A percentile compares a stretch with the other conserved stretches of the same genome.
phyloP scores from a whole-genome alignment of 1,140 invertebrate genomes.

The Heliconius eleuchia region DNA sequence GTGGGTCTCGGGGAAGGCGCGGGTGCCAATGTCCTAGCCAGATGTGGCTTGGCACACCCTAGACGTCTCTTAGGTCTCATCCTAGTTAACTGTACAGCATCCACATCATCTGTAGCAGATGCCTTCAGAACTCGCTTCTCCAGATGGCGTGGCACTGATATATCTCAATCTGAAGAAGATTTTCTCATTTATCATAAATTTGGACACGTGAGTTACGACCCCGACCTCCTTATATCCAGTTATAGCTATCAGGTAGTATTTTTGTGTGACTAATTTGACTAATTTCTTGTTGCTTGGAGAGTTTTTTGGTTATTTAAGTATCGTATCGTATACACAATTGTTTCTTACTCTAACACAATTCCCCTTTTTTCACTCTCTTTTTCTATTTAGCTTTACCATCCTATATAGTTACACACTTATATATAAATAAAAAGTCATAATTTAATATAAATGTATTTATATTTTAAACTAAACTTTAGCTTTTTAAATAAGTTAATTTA shows the following conservation, averaged over 20 bases:
- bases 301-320: not conserved
- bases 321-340: no score
- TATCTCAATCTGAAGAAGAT: constrained; percentile 90
- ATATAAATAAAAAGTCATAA: no score
- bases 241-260: constrained; percentile 70
- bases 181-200: constrained; percentile 95
- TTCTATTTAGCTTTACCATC: no score
- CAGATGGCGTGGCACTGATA: constrained; percentile 87
- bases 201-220: constrained; percentile 89
- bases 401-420: no score
- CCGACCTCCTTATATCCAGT: constrained; percentile 44
- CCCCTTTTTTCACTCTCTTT: no score
- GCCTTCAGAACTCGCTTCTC: constrained; percentile 93
- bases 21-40: constrained; percentile 92
- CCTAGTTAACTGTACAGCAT: constrained; percentile 94
- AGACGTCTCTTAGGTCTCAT: constrained; percentile 88
- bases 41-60: constrained; percentile 91
- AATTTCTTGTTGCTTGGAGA: not conserved
- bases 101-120: constrained; percentile 92
- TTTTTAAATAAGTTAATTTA: no score
- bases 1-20: constrained; percentile 94
- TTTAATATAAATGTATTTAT: no score
- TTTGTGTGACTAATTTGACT: constrained; percentile 27
- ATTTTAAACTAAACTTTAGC: no score
- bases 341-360: no score